Base-by-base conservation (phyloP, 2,888 invertebrate genomes). In the Malthinus flaveolus region DNA sequence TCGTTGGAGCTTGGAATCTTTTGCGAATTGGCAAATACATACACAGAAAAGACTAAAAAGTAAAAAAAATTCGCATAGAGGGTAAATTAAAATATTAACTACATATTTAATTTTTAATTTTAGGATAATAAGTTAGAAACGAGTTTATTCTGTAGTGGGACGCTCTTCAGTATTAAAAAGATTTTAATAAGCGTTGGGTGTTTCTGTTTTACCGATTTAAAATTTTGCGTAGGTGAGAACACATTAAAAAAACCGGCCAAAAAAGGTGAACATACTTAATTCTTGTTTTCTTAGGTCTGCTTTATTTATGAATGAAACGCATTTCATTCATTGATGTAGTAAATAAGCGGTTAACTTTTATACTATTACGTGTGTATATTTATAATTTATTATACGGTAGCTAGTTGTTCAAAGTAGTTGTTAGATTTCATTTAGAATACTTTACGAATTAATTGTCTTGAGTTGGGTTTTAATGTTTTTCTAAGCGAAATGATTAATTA, bases 181-280 rank as follows among this genome's bases (percentile, higher is more conserved):
- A 59, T 59, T 59, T 59, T 45, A 54, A 45, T 44, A 44, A 33
- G 60, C 52, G 55, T 56, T 60, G 60, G 60, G 39, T 56, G 54
- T 51, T 60, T 60, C 48, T 51, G 36, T 37, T 49, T 49, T 50
- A 48, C 50, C 39, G 37, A 35, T 49, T 35, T 32, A 39, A 54
- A 33, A 39, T 23, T 23, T 11, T 48, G 36, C 50, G 59, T 59
- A 33, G 59, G 59, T 47, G 54, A 33, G 9, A 45, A 34, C 11
- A 35, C 32, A 47, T 37, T 52, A 47, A 57, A 35, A 57, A 42
- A 49, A 23, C 23, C 23, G 5, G 5, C 23, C 23, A 23, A 48
- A 34, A 48, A 13, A 33, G 13, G 48, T 32, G 44, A 44, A 45
- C n/a, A 12, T 12, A 13, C 42, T 56, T 15, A 39, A 49, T 11